Conservation (phyloP, 2,113 vertebrate species). For the Hylia prasina region DNA sequence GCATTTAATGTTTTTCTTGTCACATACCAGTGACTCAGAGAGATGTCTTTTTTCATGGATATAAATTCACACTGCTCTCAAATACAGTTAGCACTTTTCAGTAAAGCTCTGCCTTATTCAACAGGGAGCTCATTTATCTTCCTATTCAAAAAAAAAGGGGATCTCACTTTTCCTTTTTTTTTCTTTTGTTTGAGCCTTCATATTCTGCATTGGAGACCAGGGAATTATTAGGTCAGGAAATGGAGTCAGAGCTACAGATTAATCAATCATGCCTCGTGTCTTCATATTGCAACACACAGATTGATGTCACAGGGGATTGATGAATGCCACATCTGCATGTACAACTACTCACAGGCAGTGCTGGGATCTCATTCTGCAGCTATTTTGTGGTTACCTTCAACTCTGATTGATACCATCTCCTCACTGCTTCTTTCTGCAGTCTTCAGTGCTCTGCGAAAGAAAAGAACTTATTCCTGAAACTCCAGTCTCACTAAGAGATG, state of each 20-base stretch:
- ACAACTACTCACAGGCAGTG: not conserved
- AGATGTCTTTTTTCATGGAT: not conserved
- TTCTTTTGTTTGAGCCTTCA: conserved; percentile 13
- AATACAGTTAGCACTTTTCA: conserved; percentile 25
- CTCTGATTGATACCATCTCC: conserved; percentile 12
- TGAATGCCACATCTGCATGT: conserved; percentile 38
- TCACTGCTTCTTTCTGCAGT: not conserved
- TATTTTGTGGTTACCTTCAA: conserved; percentile 29
- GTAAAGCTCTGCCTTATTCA: conserved; percentile 19
- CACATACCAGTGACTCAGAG: not conserved
- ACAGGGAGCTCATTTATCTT: conserved; percentile 39
- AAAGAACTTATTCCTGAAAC: not conserved
- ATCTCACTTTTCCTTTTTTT: not conserved
- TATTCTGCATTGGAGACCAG: not conserved
- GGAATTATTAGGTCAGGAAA: conserved; percentile 46
- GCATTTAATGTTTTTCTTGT: not conserved
- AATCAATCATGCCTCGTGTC: conserved; percentile 8
- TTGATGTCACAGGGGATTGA: conserved; percentile 33
- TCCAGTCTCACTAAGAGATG: not conserved
- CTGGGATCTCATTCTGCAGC: not conserved
- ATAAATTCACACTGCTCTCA: not conserved
- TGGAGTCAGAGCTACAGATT: conserved; percentile 25
- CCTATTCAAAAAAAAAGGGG: not conserved
- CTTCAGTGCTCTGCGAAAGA: not conserved
- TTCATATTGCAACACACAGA: conserved; percentile 26